Evolutionary conservation across 1,140 invertebrate species (phyloP), one percentile per base, ranked within the genome.

Genomic region (Temnothorax nylanderi): DNA sequence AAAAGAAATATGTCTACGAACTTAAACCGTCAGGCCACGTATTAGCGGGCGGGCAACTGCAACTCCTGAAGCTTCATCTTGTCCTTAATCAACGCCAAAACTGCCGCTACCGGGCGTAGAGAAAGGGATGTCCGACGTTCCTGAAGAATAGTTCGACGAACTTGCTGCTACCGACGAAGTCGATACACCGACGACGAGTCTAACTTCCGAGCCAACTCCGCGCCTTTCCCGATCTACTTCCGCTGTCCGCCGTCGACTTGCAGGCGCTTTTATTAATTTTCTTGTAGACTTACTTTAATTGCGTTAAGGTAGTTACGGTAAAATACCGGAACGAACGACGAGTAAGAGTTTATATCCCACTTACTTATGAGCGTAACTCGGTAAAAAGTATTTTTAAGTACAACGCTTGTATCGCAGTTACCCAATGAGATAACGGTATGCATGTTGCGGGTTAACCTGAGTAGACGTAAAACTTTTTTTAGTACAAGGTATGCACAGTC

Each of bases 231-330:
- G 47, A 81, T 82, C 77, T 26, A 47, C 80, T 84, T 60, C 54
- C 69, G 58, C 44, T 5, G 8, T 56, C 71, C 21, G 37, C 11
- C 67, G 11, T 51, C 54, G 32, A 60, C 80, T 84, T 32, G 32
- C 16, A n/a, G 69, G 13, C 56, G 80, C 80, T 84, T 84, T 84
- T 84, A 84, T 84, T 84, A 84, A 84, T 84, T 84, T 75, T 84
- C 80, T 64, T 74, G 69, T 37, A 49, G 80, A 84, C 80, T 84
- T 84, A 75, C 69, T 84, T 84, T 84, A 84, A 84, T 84, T 84
- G 69, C 69, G 58, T 84, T 75, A 60, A 75, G 69, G 18, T 84
- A 84, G 80, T 75, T 74, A 75, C 26, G 41, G 69, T 34, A 75
- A 82, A 82, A 74, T 58, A 44, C 34, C 51, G 51, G 69, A 60